phyloP scores from a whole-genome alignment of 2,113 vertebrate genomes.

The Nyctereutes procyonoides region DNA sequence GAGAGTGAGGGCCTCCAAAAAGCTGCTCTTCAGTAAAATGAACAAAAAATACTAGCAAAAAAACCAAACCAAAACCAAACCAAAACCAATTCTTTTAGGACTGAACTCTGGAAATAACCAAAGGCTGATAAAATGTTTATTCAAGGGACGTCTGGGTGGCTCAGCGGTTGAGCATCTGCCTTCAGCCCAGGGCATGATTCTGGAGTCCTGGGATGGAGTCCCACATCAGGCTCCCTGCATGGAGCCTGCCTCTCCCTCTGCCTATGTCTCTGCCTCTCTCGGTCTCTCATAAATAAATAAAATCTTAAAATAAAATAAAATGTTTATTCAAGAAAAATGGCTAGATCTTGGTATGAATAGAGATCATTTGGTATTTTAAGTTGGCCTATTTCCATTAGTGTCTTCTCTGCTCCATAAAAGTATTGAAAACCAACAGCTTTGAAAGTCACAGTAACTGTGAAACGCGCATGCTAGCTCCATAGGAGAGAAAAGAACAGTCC shows the following conservation, averaged over 20 bases:
- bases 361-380: not conserved
- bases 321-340: constrained; percentile 21
- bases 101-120: not conserved
- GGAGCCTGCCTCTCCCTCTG: no score
- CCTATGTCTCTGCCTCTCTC: no score
- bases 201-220: no score
- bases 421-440: not conserved
- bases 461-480: not conserved
- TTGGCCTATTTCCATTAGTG: not conserved
- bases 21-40: not conserved
- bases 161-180: no score
- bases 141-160: not conserved
- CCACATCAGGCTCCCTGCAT: no score
- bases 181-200: no score
- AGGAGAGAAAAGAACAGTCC: not conserved
- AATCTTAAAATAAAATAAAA: not conserved
- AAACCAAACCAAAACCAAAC: not conserved
- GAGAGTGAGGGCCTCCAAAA: not conserved
- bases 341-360: not conserved
- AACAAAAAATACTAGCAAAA: not conserved
- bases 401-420: not conserved
- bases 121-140: not conserved
- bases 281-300: no score
- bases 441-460: not conserved
- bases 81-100: not conserved